Conservation (phyloP, 2,113 vertebrate species). For the Gambusia affinis region DNA sequence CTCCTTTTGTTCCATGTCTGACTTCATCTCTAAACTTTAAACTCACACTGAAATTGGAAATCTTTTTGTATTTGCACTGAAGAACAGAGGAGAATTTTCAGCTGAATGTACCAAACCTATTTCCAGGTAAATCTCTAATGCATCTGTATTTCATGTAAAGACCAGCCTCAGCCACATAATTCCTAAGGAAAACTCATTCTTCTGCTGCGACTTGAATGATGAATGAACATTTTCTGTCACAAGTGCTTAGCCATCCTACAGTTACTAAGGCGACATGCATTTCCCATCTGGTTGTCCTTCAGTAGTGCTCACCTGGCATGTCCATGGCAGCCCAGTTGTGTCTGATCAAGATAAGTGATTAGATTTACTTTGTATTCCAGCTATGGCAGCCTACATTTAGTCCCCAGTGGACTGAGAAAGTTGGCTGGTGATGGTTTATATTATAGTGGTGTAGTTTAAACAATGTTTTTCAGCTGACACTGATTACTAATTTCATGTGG, state of each 20-base stretch:
- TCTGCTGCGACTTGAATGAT: constrained; percentile 20
- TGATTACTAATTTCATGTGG: constrained; percentile 11
- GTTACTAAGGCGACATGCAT: constrained; percentile 13
- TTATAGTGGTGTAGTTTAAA: constrained; percentile 22
- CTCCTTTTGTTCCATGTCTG: background rate
- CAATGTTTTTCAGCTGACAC: background rate
- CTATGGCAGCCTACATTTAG: constrained; percentile 32
- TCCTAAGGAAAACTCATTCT: background rate
- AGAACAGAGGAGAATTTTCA: background rate
- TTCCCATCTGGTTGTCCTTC: constrained; percentile 32
- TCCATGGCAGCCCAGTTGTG: constrained; percentile 31
- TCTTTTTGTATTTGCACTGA: background rate
- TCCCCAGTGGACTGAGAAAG: constrained; percentile 21
- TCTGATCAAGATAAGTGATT: constrained; percentile 57
- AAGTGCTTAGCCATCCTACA: background rate
- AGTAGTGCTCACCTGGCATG: constrained; percentile 25
- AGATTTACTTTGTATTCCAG: constrained; percentile 22
- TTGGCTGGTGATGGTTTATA: constrained; percentile 10
- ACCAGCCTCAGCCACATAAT: constrained; percentile 1
- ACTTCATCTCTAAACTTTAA: background rate
- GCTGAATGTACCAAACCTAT: background rate
- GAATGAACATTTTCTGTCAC: constrained; percentile 5
- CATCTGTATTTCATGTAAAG: background rate
- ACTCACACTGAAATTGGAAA: background rate
- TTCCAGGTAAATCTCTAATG: background rate